Conservation (phyloP, 2,797 vertebrate genomes). For the Limosa lapponica region DNA sequence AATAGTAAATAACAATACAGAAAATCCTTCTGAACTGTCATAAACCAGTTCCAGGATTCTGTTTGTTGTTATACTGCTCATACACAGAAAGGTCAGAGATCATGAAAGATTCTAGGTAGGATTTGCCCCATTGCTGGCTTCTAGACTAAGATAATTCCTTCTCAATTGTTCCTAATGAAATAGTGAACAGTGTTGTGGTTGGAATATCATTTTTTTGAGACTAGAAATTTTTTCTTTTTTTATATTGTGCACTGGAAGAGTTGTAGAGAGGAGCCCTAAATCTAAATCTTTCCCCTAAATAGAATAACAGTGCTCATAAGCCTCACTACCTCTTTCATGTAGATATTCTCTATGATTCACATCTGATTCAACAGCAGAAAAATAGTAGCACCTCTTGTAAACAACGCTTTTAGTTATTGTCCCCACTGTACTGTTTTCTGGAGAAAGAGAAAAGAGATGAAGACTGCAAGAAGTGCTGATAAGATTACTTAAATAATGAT, state of each 20-base stretch:
- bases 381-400: background rate
- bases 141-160: background rate
- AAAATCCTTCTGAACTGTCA: background rate
- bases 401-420: background rate
- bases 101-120: background rate
- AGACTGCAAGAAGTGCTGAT: background rate
- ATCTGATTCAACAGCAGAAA: background rate
- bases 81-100: background rate
- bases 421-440: background rate
- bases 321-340: fast-evolving
- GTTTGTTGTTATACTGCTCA: background rate
- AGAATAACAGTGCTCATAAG: background rate
- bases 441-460: background rate
- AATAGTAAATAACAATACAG: background rate
- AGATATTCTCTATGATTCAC: background rate
- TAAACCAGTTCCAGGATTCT: background rate
- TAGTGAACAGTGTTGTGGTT: background rate
- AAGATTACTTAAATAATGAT: background rate
- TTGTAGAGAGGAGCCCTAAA: background rate
- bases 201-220: background rate
- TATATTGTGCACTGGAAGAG: background rate
- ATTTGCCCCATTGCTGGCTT: background rate
- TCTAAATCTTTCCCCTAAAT: background rate
- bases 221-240: background rate
- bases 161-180: background rate